phyloP scores from a whole-genome alignment of 2,888 invertebrate genomes.

The Siphlonurus alternatus region DNA sequence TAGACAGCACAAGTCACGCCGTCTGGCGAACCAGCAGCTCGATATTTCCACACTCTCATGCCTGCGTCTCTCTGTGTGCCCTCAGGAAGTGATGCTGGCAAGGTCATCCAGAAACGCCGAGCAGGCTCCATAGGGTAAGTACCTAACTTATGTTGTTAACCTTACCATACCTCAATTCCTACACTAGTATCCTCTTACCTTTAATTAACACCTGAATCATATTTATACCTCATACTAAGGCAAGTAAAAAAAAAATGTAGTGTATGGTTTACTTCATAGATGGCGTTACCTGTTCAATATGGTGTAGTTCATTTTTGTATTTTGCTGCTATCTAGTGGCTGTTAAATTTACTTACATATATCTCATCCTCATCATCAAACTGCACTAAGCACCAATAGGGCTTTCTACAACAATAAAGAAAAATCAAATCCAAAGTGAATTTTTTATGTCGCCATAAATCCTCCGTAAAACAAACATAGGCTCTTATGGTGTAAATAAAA shows the following conservation, averaged over 20 bases:
- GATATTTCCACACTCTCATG: not conserved
- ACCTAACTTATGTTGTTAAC: not conserved
- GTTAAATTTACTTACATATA: not conserved
- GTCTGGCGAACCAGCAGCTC: not conserved
- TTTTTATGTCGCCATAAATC: not conserved
- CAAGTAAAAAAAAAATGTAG: no score
- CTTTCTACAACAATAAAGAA: not conserved
- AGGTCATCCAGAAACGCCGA: slow-evolving; percentile 64
- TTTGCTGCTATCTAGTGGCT: not conserved
- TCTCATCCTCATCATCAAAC: no score
- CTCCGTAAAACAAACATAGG: not conserved
- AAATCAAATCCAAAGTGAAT: not conserved
- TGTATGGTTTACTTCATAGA: no score
- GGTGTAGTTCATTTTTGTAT: not conserved
- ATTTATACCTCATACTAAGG: not conserved
- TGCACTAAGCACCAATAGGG: no score
- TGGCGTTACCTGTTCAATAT: not conserved
- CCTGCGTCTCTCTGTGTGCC: slow-evolving; percentile 21
- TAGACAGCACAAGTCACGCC: not conserved
- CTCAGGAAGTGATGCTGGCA: slow-evolving; percentile 61
- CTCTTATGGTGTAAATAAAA: no score
- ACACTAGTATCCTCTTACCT: not conserved
- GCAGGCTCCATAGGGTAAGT: slow-evolving; percentile 67
- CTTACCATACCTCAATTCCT: not conserved
- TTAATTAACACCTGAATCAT: not conserved